These are phyloP conservation scores for Etheostoma nigrum DNA, from an alignment of 2,797 vertebrate species.

Conservation along the genomic window DNA sequence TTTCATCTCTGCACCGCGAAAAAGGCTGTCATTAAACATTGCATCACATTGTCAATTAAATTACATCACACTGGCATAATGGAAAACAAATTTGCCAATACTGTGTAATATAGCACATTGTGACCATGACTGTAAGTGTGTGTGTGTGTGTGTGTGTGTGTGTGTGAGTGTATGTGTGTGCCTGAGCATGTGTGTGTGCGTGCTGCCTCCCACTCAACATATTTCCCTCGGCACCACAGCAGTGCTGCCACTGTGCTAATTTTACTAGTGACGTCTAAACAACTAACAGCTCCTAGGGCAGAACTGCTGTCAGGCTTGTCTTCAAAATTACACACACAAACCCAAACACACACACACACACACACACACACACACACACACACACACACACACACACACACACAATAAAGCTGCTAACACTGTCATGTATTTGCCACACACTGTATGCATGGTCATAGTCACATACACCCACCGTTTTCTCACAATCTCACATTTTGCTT, in stretches of 20 bases:
- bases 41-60: constrained; percentile 47
- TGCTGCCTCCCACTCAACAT: constrained; percentile 65
- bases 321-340: constrained; percentile 26
- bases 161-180: background rate
- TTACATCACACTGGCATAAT: constrained; percentile 52
- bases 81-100: constrained; percentile 49
- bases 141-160: background rate
- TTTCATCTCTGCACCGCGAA: constrained; percentile 19
- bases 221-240: constrained; percentile 52
- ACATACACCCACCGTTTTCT: background rate
- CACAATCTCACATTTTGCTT: background rate
- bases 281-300: constrained; percentile 36
- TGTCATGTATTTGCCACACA: background rate
- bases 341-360: background rate
- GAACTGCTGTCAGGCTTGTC: constrained; percentile 46
- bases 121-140: constrained; percentile 25
- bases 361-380: background rate
- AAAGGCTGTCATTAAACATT: constrained; percentile 31
- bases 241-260: constrained; percentile 52
- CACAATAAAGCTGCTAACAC: background rate
- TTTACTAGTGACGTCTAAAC: constrained; percentile 61
- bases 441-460: background rate
- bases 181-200: background rate
- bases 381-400: background rate
- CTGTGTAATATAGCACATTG: constrained; percentile 48